These are phyloP conservation scores for Seriola rivoliana DNA, from an alignment of 2,113 vertebrate species.

Conservation along the genomic window DNA sequence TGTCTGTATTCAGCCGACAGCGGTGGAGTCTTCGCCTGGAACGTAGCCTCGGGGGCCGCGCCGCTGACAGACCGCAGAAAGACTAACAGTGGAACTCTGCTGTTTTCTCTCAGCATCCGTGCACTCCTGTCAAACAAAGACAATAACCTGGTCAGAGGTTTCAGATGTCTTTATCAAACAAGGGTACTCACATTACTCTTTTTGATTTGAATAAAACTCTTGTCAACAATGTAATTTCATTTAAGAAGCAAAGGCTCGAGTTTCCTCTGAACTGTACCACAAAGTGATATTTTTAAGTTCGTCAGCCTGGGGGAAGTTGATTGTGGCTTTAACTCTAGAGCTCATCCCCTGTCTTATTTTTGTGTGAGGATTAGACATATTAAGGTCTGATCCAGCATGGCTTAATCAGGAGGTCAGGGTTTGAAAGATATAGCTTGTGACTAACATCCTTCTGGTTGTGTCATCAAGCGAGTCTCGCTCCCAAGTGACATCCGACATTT, in stretches of 20 bases:
- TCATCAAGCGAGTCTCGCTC: constrained; percentile 26
- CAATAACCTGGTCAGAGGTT: constrained; percentile 36
- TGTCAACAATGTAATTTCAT: constrained; percentile 18
- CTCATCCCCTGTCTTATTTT: constrained; percentile 25
- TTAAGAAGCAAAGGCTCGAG: neutral
- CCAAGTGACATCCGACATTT: constrained; percentile 7
- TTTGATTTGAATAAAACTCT: constrained; percentile 5
- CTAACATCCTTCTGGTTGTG: constrained; percentile 35
- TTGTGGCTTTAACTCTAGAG: constrained; percentile 22
- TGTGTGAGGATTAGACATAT: constrained; percentile 51
- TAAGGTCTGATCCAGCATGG: constrained; percentile 48
- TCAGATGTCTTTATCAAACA: constrained; percentile 41
- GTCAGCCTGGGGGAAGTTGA: constrained; percentile 29
- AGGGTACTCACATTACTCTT: constrained; percentile 11
- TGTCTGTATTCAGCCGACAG: constrained; percentile 63
- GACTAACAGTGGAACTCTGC: constrained; percentile 16
- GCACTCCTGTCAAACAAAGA: constrained; percentile 29
- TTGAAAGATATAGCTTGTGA: constrained; percentile 56
- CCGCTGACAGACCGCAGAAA: constrained; percentile 43
- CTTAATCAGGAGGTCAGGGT: constrained; percentile 52
- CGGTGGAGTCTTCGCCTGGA: constrained; percentile 45
- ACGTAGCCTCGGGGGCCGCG: constrained; percentile 46
- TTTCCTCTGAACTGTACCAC: neutral
- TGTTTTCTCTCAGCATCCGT: constrained; percentile 42
- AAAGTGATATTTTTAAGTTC: constrained; percentile 39